Base-by-base conservation (phyloP, 2,113 vertebrate genomes). In the mouse (Mus musculus) region DNA sequence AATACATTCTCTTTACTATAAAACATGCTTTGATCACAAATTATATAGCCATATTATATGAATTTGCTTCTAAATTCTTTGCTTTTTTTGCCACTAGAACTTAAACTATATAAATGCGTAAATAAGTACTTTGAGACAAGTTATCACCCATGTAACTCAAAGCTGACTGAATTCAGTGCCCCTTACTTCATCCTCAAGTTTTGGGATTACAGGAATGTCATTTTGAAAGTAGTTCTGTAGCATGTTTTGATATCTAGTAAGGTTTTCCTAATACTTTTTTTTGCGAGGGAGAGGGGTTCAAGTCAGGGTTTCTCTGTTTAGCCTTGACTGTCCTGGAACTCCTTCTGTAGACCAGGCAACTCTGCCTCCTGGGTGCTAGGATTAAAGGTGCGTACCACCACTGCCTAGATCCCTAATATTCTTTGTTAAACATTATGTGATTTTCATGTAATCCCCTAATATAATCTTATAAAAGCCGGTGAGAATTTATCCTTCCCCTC, bases 1-100 rank as follows among this genome's bases (percentile, higher is more conserved):
- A 94, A 61, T 63, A 91, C 78, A 30, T 88, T 80, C 17, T 17
- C n/a, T 69, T 56, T 94, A 75, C 77, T 93, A 61, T 84, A 75
- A 88, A 96, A 72, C 72, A 12, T 22, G 17, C 2, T 75, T 82
- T 89, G 52, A 59, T 95, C 17, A 88, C n/a, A 90, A 46, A 76
- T 92, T 91, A 54, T 65, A 8, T 73, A 36, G 78, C 30, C 3
- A 9, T 91, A 89, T 86, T 89, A 59, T 49, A n/a, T 87, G 49
- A 26, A 9, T 76, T 46, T 76, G 30, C 65, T 95, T 85, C 67
- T 91, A 84, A 82, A 28, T 87, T 94, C 28, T 78, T 33, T 94
- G 0, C 87, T 96, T 59, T 88, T 28, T 73, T 88, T 56, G 13
- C 24, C 9, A 54, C 24, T 73, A n/a, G 36, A 72, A 36, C 20